Evolutionary conservation across 2,888 invertebrate species (phyloP), one percentile per base, ranked within the genome.

Genomic region (Heliconius ethilla): DNA sequence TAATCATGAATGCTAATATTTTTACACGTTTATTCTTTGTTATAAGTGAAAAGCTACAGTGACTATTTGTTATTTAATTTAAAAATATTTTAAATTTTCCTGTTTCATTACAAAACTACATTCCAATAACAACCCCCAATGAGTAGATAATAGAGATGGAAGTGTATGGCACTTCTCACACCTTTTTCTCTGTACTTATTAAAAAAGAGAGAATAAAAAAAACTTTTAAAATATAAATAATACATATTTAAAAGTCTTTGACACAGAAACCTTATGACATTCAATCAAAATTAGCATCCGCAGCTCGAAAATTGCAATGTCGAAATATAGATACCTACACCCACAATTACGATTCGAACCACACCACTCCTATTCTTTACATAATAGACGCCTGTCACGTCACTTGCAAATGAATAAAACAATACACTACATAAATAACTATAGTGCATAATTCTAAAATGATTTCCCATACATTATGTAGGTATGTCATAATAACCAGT

Each of bases 391-490:
- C 81, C 76, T 69, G 75, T 77, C 79, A 80, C 80, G 79, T 78
- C 81, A 80, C 67, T 70, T 76, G 67, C 45, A 66, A 78, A 81
- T 82, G 80, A 82, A 82, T 81, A 78, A 80, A 75, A 80, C 82
- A 83, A 82, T 82, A 81, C 73, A 67, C 75, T 67, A 75, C 77
- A 74, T 78, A 78, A 73, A 74, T 74, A 75, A 78, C 72, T 80
- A 82, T 81, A 72, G 72, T 29, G 81, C 79, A 79, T 81, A 81
- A 79, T 78, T 81, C 79, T 63, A 67, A 75, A 70, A 82, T 81
- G 80, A 82, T 83, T 83, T 81, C 83, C 79, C 83, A 83, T 83
- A 83, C 85, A 83, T 82, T 78, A 82, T 55, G 63, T 65, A 51
- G 29, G 69, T 62, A 76, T 73, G 29, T 37, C 72, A 59, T 70